Evolutionary conservation across 2,888 invertebrate species (phyloP), one percentile per base, ranked within the genome.

Genomic region (Parthenolecanium corni): DNA sequence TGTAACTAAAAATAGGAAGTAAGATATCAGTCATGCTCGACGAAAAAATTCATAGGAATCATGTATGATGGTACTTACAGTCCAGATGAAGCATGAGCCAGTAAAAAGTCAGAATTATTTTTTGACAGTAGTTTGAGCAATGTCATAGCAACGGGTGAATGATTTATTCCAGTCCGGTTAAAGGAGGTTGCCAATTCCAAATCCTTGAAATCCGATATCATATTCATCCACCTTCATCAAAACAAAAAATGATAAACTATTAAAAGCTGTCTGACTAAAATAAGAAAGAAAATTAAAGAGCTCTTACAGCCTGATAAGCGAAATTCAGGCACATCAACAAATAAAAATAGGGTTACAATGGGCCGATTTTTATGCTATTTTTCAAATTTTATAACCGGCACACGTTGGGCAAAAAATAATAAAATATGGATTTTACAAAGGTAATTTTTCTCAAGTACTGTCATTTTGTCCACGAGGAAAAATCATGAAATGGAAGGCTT

Each of bases 11-110:
- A 67, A 1, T 36, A 9, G 31, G 9, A 36, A 9, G 31, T 47
- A 56, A 9, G 1, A 18, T 6, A 38, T 58, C 9, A 12, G 20
- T 16, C 12, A 52, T 11, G 9, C 12, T 16, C 4, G 14, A 42
- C 44, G 14, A n/a, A n/a, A 42, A 42, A 42, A 16, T 16, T 42
- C 14, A 18, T 16, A 42, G 44, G 14, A 14, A 18, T 42, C 44
- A 5, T 14, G 38, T 11, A 44, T 23, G 51, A 49, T 14, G 16
- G 49, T 47, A 71, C 74, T 75, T 72, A 83, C 81, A 78, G 78
- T 70, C 81, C 85, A 73, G 87, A 90, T 2, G 87, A 84, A 70
- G 86, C 87, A 71, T 93, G 92, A 0, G 87, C 83, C 18, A 88
- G 52, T 12, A 69, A 78, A 66, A 81, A 85, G 31, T 92, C 69